Conservation (phyloP, 2,888 invertebrate genomes). For the Drosophila longiperda region DNA sequence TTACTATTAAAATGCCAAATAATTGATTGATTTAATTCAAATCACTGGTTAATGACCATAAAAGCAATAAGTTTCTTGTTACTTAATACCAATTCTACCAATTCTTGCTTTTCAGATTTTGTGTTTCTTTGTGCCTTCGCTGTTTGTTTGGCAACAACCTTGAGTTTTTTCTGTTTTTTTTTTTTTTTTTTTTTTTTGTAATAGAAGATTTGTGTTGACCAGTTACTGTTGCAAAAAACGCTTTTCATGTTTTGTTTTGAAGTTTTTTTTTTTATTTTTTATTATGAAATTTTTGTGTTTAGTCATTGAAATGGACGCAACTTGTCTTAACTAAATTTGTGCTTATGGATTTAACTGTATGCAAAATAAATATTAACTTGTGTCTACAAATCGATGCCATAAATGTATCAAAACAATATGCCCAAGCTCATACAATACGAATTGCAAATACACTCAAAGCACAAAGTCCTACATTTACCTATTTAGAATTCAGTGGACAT, state of each 20-base stretch:
- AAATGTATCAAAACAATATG: slow-evolving; percentile 36
- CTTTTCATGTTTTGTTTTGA: slow-evolving; percentile 30
- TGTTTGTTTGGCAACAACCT: slow-evolving; percentile 39
- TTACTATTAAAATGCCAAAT: not conserved
- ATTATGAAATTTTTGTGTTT: slow-evolving; percentile 42
- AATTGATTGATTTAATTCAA: not conserved
- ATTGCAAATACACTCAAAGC: slow-evolving; percentile 20
- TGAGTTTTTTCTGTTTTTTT: slow-evolving; percentile 10
- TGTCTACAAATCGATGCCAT: slow-evolving; percentile 21
- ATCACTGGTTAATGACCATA: not conserved
- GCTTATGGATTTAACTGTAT: slow-evolving; percentile 30
- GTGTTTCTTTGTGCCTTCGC: slow-evolving; percentile 1
- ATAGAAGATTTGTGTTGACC: slow-evolving; percentile 41
- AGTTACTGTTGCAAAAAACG: slow-evolving; percentile 33
- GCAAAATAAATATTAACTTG: slow-evolving; percentile 43
- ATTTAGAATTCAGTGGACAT: slow-evolving; percentile 12
- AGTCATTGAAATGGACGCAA: slow-evolving; percentile 43
- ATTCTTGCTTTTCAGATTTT: slow-evolving; percentile 2
- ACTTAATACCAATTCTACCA: slow-evolving; percentile 13
- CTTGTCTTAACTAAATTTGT: slow-evolving; percentile 3
- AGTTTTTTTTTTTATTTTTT: slow-evolving; percentile 20
- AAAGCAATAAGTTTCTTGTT: slow-evolving; percentile 25
- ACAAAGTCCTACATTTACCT: not conserved
- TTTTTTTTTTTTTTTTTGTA: slow-evolving; percentile 6
- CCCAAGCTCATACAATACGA: not conserved